Conservation (phyloP, 2,797 vertebrate species). For the Ficedula albicollis region DNA sequence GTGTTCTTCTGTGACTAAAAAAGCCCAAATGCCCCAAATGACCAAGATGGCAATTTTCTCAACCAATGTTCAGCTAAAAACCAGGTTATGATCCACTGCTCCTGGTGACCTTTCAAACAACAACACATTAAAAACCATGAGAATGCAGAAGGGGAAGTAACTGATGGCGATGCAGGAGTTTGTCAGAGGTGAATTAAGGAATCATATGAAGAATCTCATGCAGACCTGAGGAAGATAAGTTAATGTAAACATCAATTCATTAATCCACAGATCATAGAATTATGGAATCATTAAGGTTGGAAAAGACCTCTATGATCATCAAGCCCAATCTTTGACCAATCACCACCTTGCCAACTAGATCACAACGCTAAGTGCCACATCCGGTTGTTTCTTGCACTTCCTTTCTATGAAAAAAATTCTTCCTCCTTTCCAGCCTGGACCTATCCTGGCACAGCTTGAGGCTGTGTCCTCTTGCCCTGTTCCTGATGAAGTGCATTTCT, state of each 20-base stretch:
- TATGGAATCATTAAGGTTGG: not conserved
- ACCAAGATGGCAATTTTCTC: not conserved
- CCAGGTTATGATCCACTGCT: not conserved
- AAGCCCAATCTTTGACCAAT: not conserved
- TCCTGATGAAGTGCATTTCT: not conserved
- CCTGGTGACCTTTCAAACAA: not conserved
- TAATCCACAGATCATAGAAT: not conserved
- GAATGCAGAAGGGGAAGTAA: not conserved
- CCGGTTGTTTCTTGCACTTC: not conserved
- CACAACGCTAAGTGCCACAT: not conserved
- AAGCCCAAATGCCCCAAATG: not conserved
- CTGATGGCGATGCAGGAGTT: not conserved
- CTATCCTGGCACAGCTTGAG: not conserved
- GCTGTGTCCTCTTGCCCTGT: not conserved
- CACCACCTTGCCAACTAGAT: not conserved
- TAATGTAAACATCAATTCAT: not conserved
- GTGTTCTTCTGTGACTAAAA: not conserved
- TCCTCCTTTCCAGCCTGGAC: not conserved
- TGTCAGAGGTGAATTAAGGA: not conserved
- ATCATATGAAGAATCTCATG: not conserved
- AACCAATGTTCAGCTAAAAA: not conserved
- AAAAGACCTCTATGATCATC: not conserved
- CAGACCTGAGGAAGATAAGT: not conserved
- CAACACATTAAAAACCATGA: not conserved
- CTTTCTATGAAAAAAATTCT: not conserved